A percentile compares a stretch with the other conserved stretches of the same genome.
These are phyloP conservation scores for Bellardia bayeri DNA, from an alignment of 2,888 invertebrate species.

Conservation along the genomic window DNA sequence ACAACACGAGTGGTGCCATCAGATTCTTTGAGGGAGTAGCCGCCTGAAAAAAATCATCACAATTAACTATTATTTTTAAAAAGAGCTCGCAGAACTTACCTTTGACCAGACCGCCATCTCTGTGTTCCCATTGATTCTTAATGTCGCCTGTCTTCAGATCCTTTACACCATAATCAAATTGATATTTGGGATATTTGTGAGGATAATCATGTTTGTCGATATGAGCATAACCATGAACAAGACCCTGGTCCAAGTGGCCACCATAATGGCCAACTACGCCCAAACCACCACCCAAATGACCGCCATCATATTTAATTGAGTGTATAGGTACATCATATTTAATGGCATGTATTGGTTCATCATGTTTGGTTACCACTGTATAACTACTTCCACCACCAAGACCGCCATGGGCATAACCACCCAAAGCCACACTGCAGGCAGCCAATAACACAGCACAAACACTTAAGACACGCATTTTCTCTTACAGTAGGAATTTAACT, in stretches of 20 bases:
- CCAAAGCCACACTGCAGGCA: conserved; percentile 51
- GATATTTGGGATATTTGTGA: conserved; percentile 84
- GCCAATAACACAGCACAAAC: conserved; percentile 41
- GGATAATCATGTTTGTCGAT: conserved; percentile 83
- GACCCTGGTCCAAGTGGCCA: conserved; percentile 75
- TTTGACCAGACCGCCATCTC: conserved; percentile 85
- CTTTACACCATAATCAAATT: conserved; percentile 85
- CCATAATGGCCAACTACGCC: conserved; percentile 56
- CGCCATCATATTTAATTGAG: conserved; percentile 55
- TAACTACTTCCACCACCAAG: conserved; percentile 77
- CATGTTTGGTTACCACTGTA: conserved; percentile 80
- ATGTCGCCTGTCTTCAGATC: conserved; percentile 85
- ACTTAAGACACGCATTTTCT: conserved; percentile 60
- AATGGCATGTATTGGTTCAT: conserved; percentile 75
- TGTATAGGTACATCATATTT: conserved; percentile 53
- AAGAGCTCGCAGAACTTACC: conserved; percentile 74
- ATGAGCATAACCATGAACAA: conserved; percentile 71
- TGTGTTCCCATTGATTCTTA: conserved; percentile 85
- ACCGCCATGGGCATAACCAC: conserved; percentile 74
- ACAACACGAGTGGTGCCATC: conserved; percentile 85
- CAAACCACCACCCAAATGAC: conserved; percentile 63
- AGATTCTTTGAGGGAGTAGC: conserved; percentile 85
- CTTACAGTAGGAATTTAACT: background rate
- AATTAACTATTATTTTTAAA: background rate
- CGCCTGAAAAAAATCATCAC: conserved; percentile 73